phyloP scores from a whole-genome alignment of 2,797 vertebrate genomes.

The Benthosema pterotum region DNA sequence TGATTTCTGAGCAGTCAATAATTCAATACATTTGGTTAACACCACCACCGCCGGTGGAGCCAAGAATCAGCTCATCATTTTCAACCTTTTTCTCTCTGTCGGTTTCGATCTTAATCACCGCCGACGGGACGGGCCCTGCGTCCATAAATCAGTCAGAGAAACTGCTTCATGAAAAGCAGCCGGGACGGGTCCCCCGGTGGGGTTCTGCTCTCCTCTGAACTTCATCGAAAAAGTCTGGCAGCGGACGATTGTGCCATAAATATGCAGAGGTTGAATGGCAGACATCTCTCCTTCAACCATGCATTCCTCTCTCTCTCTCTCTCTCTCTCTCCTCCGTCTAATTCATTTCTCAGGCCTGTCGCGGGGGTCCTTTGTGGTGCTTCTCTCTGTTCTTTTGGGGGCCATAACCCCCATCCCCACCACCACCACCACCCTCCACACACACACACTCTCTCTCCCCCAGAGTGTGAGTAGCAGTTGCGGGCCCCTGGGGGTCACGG shows the following conservation, averaged over 20 bases:
- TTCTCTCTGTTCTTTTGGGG: conserved; percentile 60
- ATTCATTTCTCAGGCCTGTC: conserved; percentile 78
- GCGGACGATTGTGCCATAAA: conserved; percentile 48
- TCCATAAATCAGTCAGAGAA: conserved; percentile 52
- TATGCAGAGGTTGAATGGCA: conserved; percentile 29
- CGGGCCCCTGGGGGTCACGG: conserved; percentile 72
- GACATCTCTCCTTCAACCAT: conserved; percentile 51
- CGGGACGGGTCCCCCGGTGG: conserved; percentile 42
- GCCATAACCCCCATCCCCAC: conserved; percentile 43
- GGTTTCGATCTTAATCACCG: conserved; percentile 56
- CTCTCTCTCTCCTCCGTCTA: conserved; percentile 42
- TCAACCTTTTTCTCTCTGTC: conserved; percentile 47
- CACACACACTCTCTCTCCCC: background rate
- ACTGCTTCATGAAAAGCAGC: conserved; percentile 32
- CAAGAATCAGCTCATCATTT: conserved; percentile 43
- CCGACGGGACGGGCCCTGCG: conserved; percentile 23
- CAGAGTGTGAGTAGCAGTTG: conserved; percentile 58
- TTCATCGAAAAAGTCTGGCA: conserved; percentile 40
- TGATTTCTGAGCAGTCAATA: conserved; percentile 39
- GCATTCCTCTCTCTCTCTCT: conserved; percentile 48
- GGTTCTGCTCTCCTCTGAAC: conserved; percentile 44
- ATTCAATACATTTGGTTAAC: conserved; percentile 60
- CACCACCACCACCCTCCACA: too few species aligned
- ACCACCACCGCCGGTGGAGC: conserved; percentile 33
- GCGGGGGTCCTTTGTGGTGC: conserved; percentile 56